Evolutionary conservation across 37 sponge, comb jelly and placozoan genomes (phyloP).

Genomic region (Spongilla lacustris): DNA sequence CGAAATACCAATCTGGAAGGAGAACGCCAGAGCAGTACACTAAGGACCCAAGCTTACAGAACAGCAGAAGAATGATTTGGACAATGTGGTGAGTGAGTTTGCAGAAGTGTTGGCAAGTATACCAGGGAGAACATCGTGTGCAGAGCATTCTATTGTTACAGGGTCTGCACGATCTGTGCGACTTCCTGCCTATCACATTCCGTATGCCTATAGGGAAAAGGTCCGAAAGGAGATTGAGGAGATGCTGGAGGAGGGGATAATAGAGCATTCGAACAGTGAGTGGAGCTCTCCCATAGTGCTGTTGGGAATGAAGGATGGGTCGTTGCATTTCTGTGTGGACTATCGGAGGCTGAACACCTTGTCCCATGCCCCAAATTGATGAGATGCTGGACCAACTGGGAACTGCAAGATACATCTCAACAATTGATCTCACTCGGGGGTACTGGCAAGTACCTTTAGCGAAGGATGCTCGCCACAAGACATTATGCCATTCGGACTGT

Average conservation of each 20-base stretch:
- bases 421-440: too few relatives aligned
- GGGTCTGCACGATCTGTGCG: background rate
- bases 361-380: conserved; percentile 65
- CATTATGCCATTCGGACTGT: too few relatives aligned
- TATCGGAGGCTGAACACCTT: conserved; percentile 57
- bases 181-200: conserved; percentile 19
- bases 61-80: background rate
- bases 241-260: conserved; percentile 44
- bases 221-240: conserved; percentile 25
- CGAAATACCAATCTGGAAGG: background rate
- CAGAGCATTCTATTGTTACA: conserved; percentile 24
- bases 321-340: conserved; percentile 46
- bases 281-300: conserved; percentile 41
- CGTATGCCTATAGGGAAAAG: conserved; percentile 20
- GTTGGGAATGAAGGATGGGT: conserved; percentile 43
- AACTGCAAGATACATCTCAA: too few relatives aligned
- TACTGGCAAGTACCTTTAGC: too few relatives aligned
- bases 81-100: background rate
- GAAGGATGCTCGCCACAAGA: too few relatives aligned
- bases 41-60: background rate
- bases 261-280: conserved; percentile 36
- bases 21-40: background rate
- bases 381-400: conserved; percentile 60
- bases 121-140: conserved; percentile 10
- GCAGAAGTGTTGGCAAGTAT: background rate